These are phyloP conservation scores for Tiliacea citrago DNA, from an alignment of 2,888 invertebrate species.

Conservation along the genomic window DNA sequence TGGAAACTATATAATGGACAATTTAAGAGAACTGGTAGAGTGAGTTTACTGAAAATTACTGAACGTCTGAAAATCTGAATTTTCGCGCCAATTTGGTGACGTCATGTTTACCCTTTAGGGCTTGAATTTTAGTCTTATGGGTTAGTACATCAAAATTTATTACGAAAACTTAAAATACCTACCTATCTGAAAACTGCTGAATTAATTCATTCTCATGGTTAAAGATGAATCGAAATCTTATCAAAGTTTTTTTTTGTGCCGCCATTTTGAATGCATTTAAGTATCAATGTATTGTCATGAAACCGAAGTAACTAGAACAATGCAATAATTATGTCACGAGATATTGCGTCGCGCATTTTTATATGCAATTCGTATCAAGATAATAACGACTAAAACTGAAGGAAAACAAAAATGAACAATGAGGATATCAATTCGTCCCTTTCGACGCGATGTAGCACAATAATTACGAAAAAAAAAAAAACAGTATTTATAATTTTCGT, in stretches of 20 bases:
- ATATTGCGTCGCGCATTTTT: neutral
- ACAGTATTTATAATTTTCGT: neutral
- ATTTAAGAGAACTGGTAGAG: neutral
- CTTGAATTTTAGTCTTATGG: neutral
- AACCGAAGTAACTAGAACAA: slow-evolving; percentile 37
- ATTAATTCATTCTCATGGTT: too few relatives aligned
- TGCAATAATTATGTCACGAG: slow-evolving; percentile 22
- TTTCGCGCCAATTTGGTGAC: neutral
- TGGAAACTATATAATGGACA: neutral
- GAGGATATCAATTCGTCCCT: slow-evolving; percentile 17
- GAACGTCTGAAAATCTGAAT: neutral
- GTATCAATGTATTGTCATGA: neutral
- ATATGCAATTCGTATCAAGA: slow-evolving; percentile 18
- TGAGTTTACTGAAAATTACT: neutral
- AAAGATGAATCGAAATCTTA: neutral
- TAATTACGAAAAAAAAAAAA: neutral
- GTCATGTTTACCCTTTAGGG: neutral
- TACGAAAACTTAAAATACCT: neutral
- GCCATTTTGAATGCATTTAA: slow-evolving; percentile 34
- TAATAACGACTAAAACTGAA: neutral
- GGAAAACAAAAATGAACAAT: slow-evolving; percentile 1
- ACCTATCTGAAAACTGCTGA: neutral
- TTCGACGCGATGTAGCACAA: neutral
- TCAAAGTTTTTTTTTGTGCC: neutral
- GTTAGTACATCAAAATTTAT: too few relatives aligned